phyloP scores from a whole-genome alignment of 2,797 vertebrate genomes.

The Tragelaphus eurycerus region DNA sequence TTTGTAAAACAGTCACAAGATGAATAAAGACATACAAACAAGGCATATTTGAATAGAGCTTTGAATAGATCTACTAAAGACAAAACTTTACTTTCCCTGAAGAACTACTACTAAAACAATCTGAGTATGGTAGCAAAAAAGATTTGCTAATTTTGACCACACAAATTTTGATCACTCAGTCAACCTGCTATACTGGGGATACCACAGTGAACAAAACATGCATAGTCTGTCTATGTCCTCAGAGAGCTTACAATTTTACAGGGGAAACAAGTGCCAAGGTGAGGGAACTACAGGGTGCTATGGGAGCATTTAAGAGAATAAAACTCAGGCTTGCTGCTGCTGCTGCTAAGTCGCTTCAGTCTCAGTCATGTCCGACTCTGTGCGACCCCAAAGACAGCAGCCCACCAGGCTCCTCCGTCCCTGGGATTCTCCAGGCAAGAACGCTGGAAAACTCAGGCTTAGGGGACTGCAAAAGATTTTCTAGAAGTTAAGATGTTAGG shows the following conservation, averaged over 20 bases:
- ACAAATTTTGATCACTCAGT: not conserved
- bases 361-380: too few relatives aligned
- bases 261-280: not conserved
- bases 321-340: not conserved
- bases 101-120: not conserved
- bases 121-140: not conserved
- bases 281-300: not conserved
- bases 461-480: not conserved
- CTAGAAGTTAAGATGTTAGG: not conserved
- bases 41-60: not conserved
- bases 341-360: too few relatives aligned
- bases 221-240: not conserved
- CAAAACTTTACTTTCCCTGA: not conserved
- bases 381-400: too few relatives aligned
- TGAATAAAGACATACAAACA: not conserved
- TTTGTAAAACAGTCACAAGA: constrained; percentile 8
- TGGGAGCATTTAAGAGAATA: not conserved
- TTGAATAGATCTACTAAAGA: not conserved
- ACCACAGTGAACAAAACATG: not conserved
- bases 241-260: not conserved
- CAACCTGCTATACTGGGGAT: not conserved
- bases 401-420: too few relatives aligned
- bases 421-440: too few relatives aligned
- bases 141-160: not conserved
- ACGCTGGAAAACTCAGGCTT: not conserved